Evolutionary conservation across 1,140 invertebrate genomes (phyloP).

Genomic region (Telenomus remus): DNA sequence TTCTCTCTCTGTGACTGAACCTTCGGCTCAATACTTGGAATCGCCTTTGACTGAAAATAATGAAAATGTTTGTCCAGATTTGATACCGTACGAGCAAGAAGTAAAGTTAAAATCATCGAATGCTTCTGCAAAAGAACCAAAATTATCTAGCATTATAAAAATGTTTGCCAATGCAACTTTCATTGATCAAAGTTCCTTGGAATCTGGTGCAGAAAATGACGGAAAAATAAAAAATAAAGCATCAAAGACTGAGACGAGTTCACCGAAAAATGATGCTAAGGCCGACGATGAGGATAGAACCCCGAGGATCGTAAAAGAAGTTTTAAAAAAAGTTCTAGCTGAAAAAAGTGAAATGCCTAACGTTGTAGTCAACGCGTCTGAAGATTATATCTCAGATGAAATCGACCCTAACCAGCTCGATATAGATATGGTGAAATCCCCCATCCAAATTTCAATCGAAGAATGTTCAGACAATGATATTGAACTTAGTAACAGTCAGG

Average conservation of each 20-base stretch:
- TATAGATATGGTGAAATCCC: constrained; percentile 72
- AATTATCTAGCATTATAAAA: constrained; percentile 51
- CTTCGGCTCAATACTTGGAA: constrained; percentile 69
- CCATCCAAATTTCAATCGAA: constrained; percentile 75
- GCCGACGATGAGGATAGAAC: background rate
- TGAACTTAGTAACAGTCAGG: constrained; percentile 64
- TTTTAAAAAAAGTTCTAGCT: constrained; percentile 52
- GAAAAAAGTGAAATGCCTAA: constrained; percentile 69
- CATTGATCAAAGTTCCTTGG: constrained; percentile 70
- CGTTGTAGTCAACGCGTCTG: constrained; percentile 60
- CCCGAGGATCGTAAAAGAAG: constrained; percentile 1
- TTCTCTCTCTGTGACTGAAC: constrained; percentile 71
- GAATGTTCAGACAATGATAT: constrained; percentile 72
- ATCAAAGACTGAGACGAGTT: constrained; percentile 43
- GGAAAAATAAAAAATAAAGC: constrained; percentile 2
- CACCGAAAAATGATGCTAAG: constrained; percentile 14
- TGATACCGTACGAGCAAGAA: constrained; percentile 69
- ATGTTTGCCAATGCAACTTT: constrained; percentile 64
- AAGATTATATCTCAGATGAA: constrained; percentile 44
- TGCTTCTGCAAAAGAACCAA: constrained; percentile 36
- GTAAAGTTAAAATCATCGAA: constrained; percentile 38
- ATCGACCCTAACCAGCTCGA: constrained; percentile 63
- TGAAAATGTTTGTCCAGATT: constrained; percentile 65
- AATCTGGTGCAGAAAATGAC: constrained; percentile 59
- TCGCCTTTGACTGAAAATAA: constrained; percentile 71